Base-by-base conservation (phyloP, 2,113 vertebrate genomes). In the Pygoscelis adeliae region DNA sequence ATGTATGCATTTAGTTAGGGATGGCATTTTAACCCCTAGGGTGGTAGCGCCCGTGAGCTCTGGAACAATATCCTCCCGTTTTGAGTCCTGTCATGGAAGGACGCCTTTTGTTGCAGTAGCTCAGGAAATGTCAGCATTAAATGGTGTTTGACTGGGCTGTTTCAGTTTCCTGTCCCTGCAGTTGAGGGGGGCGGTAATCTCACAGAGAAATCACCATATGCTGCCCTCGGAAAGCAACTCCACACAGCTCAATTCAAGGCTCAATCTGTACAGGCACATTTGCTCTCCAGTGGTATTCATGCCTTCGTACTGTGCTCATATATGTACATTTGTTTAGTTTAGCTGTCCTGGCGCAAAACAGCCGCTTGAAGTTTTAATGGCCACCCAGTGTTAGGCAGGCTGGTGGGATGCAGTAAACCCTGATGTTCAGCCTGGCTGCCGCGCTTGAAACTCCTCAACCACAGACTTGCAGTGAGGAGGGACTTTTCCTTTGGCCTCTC, bases 31-130 rank as follows among this genome's bases (percentile, higher is more conserved):
- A 78, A 83, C 27, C 12, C 61, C 16, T 42, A 44, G 22, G 42
- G 30, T 3, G 7, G 19, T 49, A 62, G 49, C 1, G 3, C 13
- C 40, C 0, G 0, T 65, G 29, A 61, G 13, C 21, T 62, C 38
- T 81, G 42, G 34, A 78, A 78, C 1, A 0, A 5, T 55, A 7
- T 23, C 61, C 23, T 91, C 59, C 36, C 0, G 0, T 77, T 92
- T 76, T 49, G 19, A 38, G 59, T 89, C 44, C 44, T 56, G 7
- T 55, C 17, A 4, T 13, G 22, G 52, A 63, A 87, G n/a, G 14
- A 74, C 36, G 16, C 9, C 15, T 63, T 78, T 90, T 77, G 44
- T 76, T 89, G 15, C 47, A 44, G 9, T 36, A 87, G 56, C 40
- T 92, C 23, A 63, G 12, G 15, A 78, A 74, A 38, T 40, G 30